These are phyloP conservation scores for Aphidius gifuensis DNA, from an alignment of 1,140 invertebrate genomes.

Conservation along the genomic window DNA sequence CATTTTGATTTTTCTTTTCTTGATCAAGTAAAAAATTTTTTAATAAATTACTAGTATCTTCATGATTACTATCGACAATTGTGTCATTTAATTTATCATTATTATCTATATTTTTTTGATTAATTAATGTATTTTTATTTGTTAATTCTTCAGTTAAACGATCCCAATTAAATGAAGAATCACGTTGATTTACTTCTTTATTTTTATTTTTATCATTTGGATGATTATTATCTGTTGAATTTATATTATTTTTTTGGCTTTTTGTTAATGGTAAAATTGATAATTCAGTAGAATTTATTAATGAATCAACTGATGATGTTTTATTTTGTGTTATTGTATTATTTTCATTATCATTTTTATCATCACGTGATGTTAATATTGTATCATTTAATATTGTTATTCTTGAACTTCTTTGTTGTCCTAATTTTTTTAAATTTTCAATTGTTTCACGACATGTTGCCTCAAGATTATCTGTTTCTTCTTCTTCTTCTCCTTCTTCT, in stretches of 20 bases:
- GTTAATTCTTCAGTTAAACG: conserved; percentile 37
- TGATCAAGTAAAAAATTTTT: conserved; percentile 50
- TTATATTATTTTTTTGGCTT: not conserved
- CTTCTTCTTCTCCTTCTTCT: conserved; percentile 44
- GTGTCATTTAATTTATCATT: conserved; percentile 21
- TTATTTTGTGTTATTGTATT: not conserved
- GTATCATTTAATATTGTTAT: too few species aligned
- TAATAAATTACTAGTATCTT: conserved; percentile 37
- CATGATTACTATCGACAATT: conserved; percentile 25
- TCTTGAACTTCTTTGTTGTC: conserved; percentile 36
- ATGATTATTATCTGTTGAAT: conserved; percentile 6
- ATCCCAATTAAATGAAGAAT: conserved; percentile 41
- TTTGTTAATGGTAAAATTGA: too few species aligned
- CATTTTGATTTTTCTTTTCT: conserved; percentile 43
- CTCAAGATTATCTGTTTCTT: conserved; percentile 48
- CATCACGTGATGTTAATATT: too few species aligned
- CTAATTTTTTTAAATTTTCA: conserved; percentile 50
- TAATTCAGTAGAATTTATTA: too few species aligned
- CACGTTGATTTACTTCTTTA: conserved; percentile 5
- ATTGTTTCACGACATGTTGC: conserved; percentile 53
- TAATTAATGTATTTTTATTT: conserved; percentile 20
- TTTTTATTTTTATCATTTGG: conserved; percentile 16
- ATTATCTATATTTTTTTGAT: conserved; percentile 22
- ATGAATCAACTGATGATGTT: not conserved
- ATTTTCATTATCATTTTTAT: not conserved